Base-by-base conservation (phyloP, 2,113 vertebrate genomes). In the Nerophis ophidion region DNA sequence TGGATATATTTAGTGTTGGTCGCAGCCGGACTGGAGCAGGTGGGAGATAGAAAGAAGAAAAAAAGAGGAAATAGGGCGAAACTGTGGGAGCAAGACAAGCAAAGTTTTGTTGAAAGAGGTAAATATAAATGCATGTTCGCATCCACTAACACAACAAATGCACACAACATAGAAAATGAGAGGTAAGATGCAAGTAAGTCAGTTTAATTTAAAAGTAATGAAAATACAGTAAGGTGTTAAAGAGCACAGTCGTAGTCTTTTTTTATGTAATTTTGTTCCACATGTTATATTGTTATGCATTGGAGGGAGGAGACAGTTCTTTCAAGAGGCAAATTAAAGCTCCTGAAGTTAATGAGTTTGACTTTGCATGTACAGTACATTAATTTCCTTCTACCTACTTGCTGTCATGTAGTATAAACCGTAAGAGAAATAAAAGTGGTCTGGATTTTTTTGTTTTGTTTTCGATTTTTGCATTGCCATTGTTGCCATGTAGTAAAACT, bases 281-380 rank as follows among this genome's bases (percentile, higher is more conserved):
- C 65, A 64, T 46, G 60, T 78, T 61, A 61, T 46, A 75, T 65
- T 69, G 57, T 54, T 6, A 6, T 15, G 40, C 60, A 78, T 75
- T 63, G 71, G 67, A 56, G 52, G 47, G 63, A 74, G 55, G 26
- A 26, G 68, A 60, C 49, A 66, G 63, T 66, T 57, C 63, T 56
- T 52, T 71, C 63, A 72, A 72, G 68, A 72, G 65, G 67, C 71
- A 47, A 83, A 73, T 71, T 72, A 75, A 55, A 1, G 33, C 42
- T 73, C 47, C 64, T 52, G 66, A 52, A 50, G 34, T 15, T 14
- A 7, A 26, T 26, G 26, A 52, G 6, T 4, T 52, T 7, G 2
- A 33, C 19, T 52, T 52, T 4, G 12, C 3, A 52, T 13, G 33
- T 9, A 26, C 49, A 11, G 33, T 9, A 26, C 49, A 11, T 10